phyloP scores from a whole-genome alignment of 2,888 invertebrate genomes.

The Diplolepis rosae region DNA sequence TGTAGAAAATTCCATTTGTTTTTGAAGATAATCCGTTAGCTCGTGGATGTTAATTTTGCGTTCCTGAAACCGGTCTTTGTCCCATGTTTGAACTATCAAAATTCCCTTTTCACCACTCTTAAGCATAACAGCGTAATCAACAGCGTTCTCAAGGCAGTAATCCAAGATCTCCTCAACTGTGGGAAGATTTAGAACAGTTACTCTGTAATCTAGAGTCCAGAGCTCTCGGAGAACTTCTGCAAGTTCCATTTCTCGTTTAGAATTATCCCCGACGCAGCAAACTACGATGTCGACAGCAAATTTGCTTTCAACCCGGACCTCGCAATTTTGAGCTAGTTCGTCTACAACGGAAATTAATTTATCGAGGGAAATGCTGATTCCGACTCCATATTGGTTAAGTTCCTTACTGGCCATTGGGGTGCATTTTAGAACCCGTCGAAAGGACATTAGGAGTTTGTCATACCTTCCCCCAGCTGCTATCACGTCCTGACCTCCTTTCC shows the following conservation, averaged over 20 bases:
- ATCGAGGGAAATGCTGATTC: conserved; percentile 90
- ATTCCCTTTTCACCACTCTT: conserved; percentile 78
- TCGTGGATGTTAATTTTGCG: conserved; percentile 79
- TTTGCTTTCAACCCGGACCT: conserved; percentile 69
- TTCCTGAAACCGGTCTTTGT: conserved; percentile 81
- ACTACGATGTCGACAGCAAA: conserved; percentile 80
- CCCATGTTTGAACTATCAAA: conserved; percentile 78
- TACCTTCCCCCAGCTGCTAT: conserved; percentile 94
- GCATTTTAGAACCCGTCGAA: conserved; percentile 76
- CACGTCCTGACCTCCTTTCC: conserved; percentile 78
- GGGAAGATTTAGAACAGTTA: conserved; percentile 78
- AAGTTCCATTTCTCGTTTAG: conserved; percentile 77
- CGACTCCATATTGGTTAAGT: conserved; percentile 80
- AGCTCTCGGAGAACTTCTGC: conserved; percentile 78
- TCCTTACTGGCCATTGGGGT: conserved; percentile 67
- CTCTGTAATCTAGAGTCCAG: conserved; percentile 83
- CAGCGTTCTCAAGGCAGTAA: conserved; percentile 63
- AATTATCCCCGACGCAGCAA: conserved; percentile 78
- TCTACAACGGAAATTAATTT: conserved; percentile 81
- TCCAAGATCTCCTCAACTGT: conserved; percentile 79
- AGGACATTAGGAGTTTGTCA: conserved; percentile 85
- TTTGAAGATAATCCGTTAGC: conserved; percentile 82
- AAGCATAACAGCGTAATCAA: conserved; percentile 79
- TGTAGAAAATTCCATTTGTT: conserved; percentile 75
- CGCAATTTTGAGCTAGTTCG: conserved; percentile 72